Base-by-base conservation (phyloP, 2,888 invertebrate species). In the Drosophila kanekoi region DNA sequence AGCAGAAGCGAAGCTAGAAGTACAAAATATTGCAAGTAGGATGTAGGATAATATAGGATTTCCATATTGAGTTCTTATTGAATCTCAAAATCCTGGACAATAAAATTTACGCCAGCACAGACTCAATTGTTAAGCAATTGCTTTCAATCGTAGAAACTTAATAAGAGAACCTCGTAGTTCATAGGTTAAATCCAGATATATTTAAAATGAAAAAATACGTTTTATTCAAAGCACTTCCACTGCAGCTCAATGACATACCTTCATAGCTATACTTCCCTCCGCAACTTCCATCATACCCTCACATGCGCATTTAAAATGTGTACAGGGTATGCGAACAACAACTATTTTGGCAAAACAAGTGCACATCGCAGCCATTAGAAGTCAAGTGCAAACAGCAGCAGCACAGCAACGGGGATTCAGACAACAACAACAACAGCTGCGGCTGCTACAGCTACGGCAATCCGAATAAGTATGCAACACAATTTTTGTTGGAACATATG, bases 401-500 rank as follows among this genome's bases (percentile, higher is more conserved):
- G 10, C 13, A 53, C 37, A 43, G 8, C 56, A 33, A n/a, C 35
- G 23, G 5, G 8, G 8, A 18, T 2, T 11, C 32, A 43, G 54
- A 49, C 20, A 60, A 44, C 54, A 56, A 33, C 57, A 49, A 28
- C 35, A 35, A 20, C 28, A 48, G 23, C 23, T 10, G 37, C 49
- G n/a, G n/a, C n/a, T n/a, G n/a, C n/a, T n/a, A n/a, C n/a, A 4
- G 23, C 14, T 8, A 33, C 35, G 3, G 32, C 32, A 14, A 5
- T 33, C 66, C 52, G 40, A 56, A 72, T 61, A 72, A 77, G 74
- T 77, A 61, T 56, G 77, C 77, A 62, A 62, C 63, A 59, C 53
- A 62, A 47, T 77, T 77, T 64, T 53, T 40, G 56, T 40, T 28
- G 48, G 16, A 70, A 70, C 83, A 83, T 82, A 82, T 86, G 88